Base-by-base conservation (phyloP, 2,113 vertebrate species). In the Misgurnus mizolepis region DNA sequence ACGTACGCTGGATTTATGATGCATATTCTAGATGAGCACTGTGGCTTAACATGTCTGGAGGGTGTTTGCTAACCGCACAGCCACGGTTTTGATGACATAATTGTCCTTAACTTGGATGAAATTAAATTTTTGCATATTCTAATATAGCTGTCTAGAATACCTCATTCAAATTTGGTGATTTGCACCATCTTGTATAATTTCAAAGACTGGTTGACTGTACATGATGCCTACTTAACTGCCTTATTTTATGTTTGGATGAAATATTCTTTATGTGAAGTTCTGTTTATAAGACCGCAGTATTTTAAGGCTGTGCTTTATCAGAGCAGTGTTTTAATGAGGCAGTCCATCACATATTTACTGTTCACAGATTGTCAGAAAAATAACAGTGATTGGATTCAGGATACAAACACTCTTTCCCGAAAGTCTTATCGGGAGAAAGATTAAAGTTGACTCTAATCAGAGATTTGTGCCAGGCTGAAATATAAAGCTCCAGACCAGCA, bases 391-490 rank as follows among this genome's bases (percentile, higher is more conserved):
- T 88, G 84, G 9, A 81, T 67, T 15, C 39, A 49, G 49, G 58
- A 50, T 45, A 56, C 79, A 62, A 83, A 82, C 83, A 74, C 53
- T 67, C 34, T 78, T 79, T 65, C 77, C 77, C 76, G 6, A 12
- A 85, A 89, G 84, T 86, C 79, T 79, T 56, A 84, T 86, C 72
- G 43, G 60, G 62, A 83, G 82, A 78, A 65, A 75, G 65, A 89
- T 88, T 87, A 91, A 89, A 88, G 85, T 73, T 84, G 81, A 71
- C 74, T 73, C 71, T 79, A 84, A 87, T 87, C 83, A 87, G 81
- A 71, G 74, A 79, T 81, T 83, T 66, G 62, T 15, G 66, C 71
- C 8, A 61, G 72, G 75, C 81, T 43, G 45, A 86, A 83, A 60
- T 55, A n/a, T 60, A 84, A 85, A 79, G 47, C 47, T 14, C 18